phyloP scores from a whole-genome alignment of 2,797 vertebrate genomes.

The Acrocephalus scirpaceus region DNA sequence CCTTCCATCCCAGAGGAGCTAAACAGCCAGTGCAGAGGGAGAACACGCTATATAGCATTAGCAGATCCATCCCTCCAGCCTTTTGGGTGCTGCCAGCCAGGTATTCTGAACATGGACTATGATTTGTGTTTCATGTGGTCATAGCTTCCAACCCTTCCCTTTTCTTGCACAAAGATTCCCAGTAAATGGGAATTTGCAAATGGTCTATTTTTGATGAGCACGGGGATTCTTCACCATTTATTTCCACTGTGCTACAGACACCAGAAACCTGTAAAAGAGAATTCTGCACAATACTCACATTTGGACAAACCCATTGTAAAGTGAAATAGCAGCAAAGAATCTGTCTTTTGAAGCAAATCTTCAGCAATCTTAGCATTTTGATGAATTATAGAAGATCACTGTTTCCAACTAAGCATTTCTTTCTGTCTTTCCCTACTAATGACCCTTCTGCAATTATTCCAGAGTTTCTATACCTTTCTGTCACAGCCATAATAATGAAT shows the following conservation, averaged over 20 bases:
- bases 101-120: neutral
- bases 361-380: neutral
- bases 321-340: neutral
- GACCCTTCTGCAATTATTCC: neutral
- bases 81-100: neutral
- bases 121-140: neutral
- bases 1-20: slow-evolving; percentile 13
- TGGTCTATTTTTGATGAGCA: neutral
- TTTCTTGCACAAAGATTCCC: neutral
- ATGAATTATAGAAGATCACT: neutral
- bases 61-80: neutral
- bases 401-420: neutral
- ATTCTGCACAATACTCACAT: neutral
- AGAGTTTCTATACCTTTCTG: neutral
- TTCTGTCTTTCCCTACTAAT: neutral
- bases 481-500: neutral
- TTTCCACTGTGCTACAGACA: neutral
- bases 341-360: neutral
- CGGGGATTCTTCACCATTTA: neutral
- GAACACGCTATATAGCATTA: neutral
- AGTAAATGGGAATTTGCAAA: neutral
- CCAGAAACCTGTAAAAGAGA: neutral
- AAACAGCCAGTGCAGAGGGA: neutral
- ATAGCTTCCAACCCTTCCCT: neutral
- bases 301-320: neutral